Evolutionary conservation across 30 jellyfish, hydroid and myxozoan genomes (phyloP).

Genomic region (Cassiopea andromeda): DNA sequence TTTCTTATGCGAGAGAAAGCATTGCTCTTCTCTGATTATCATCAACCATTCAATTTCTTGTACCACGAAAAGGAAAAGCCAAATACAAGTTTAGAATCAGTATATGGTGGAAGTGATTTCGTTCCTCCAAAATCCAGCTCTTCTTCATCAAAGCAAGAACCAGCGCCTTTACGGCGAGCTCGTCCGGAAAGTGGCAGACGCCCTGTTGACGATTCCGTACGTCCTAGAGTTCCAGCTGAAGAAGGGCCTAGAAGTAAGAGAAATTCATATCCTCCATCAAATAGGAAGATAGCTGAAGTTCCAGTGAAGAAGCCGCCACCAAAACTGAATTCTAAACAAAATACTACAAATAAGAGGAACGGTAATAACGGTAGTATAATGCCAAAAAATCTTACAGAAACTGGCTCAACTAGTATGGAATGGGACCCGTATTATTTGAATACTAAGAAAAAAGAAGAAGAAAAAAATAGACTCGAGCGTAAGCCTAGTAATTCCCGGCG

Average conservation of each 20-base stretch:
- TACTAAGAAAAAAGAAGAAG: slow-evolving; percentile 76
- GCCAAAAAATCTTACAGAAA: slow-evolving; percentile 72
- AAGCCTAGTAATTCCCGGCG: slow-evolving; percentile 46
- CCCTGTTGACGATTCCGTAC: slow-evolving; percentile 13
- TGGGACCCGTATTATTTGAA: slow-evolving; percentile 96
- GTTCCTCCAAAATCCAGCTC: slow-evolving; percentile 52
- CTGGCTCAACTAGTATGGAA: slow-evolving; percentile 87
- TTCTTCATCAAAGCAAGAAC: slow-evolving; percentile 44
- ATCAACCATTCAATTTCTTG: slow-evolving; percentile 91
- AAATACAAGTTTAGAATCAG: slow-evolving; percentile 91
- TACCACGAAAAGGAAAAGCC: slow-evolving; percentile 81
- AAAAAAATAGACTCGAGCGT: slow-evolving; percentile 44
- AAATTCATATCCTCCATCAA: slow-evolving; percentile 33
- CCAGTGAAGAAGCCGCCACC: slow-evolving; percentile 46
- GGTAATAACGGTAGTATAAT: slow-evolving; percentile 47
- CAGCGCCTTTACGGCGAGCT: slow-evolving; percentile 35
- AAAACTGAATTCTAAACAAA: slow-evolving; percentile 40
- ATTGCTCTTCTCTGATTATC: slow-evolving; percentile 88
- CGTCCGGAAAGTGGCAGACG: slow-evolving; percentile 53
- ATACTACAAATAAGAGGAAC: slow-evolving; percentile 12
- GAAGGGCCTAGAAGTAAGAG: slow-evolving; percentile 42
- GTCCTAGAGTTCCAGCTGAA: slow-evolving; percentile 45
- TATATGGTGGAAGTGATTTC: slow-evolving; percentile 83
- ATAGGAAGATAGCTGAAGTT: slow-evolving; percentile 7
- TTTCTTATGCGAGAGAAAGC: slow-evolving; percentile 92